A percentile compares a stretch with the other conserved stretches of the same genome.
Conservation (phyloP, 2,113 vertebrate genomes). For the Proteles cristata region DNA sequence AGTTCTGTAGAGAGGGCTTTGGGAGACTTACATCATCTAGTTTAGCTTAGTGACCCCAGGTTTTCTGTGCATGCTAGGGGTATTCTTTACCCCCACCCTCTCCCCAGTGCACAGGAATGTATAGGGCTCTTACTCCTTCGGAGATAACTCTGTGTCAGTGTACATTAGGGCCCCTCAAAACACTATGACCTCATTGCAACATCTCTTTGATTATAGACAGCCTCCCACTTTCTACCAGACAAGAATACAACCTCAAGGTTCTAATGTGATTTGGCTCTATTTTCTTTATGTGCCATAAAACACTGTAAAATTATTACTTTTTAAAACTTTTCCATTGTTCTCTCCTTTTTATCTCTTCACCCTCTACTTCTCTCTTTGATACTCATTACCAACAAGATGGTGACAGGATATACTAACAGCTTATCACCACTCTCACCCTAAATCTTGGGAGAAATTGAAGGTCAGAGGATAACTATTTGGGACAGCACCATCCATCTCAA, state of each 20-base stretch:
- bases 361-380: background rate
- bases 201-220: background rate
- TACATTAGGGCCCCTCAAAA: background rate
- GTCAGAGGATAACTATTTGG: background rate
- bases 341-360: background rate
- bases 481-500: background rate
- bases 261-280: background rate
- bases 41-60: background rate
- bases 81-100: background rate
- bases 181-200: background rate
- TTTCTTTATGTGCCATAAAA: slow-evolving; percentile 47
- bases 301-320: slow-evolving; percentile 24
- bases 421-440: background rate
- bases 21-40: background rate
- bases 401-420: background rate
- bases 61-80: rapidly evolving
- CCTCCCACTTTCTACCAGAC: slow-evolving; percentile 14
- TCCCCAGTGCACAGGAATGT: background rate
- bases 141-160: background rate
- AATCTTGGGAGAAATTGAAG: background rate
- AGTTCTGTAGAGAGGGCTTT: background rate
- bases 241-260: background rate
- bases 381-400: background rate
- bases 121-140: background rate
- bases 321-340: background rate